These are phyloP conservation scores for Drosophila putrida DNA, from an alignment of 2,888 invertebrate species.

Conservation along the genomic window DNA sequence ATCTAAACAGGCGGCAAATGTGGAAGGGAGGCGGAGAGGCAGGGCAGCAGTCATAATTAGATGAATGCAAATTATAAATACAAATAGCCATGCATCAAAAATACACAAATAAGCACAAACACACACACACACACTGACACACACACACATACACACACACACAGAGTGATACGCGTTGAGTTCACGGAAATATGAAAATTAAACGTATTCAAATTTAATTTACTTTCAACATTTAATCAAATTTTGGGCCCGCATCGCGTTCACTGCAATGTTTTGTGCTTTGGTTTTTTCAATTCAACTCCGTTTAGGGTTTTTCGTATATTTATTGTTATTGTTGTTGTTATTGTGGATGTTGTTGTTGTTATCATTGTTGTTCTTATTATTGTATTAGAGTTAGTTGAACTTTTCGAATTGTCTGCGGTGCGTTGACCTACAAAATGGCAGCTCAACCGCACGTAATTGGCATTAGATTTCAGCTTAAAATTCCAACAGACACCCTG, in stretches of 20 bases:
- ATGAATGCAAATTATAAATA: conserved; percentile 63
- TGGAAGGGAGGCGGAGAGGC: background rate
- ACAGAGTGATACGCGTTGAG: background rate
- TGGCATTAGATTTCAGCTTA: conserved; percentile 34
- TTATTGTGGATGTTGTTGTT: conserved; percentile 16
- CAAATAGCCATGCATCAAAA: conserved; percentile 48
- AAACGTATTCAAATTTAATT: conserved; percentile 79
- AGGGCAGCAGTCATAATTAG: conserved; percentile 54
- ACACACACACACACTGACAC: conserved; percentile 4
- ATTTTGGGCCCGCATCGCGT: conserved; percentile 64
- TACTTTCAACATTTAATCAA: conserved; percentile 74
- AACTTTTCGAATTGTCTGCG: conserved; percentile 42
- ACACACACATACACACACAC: background rate
- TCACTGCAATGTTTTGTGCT: conserved; percentile 54
- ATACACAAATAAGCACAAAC: conserved; percentile 23
- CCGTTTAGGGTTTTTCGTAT: conserved; percentile 55
- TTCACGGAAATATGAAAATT: conserved; percentile 76
- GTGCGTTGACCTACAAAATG: conserved; percentile 59
- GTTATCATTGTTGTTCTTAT: conserved; percentile 12
- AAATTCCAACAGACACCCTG: conserved; percentile 4
- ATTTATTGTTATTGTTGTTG: conserved; percentile 12
- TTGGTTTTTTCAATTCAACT: conserved; percentile 59
- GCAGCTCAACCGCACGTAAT: conserved; percentile 34
- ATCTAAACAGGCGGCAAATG: conserved; percentile 14
- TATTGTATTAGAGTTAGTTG: conserved; percentile 29